Base-by-base conservation (phyloP, 1,140 invertebrate genomes). In the Brachionus paranguensis region DNA sequence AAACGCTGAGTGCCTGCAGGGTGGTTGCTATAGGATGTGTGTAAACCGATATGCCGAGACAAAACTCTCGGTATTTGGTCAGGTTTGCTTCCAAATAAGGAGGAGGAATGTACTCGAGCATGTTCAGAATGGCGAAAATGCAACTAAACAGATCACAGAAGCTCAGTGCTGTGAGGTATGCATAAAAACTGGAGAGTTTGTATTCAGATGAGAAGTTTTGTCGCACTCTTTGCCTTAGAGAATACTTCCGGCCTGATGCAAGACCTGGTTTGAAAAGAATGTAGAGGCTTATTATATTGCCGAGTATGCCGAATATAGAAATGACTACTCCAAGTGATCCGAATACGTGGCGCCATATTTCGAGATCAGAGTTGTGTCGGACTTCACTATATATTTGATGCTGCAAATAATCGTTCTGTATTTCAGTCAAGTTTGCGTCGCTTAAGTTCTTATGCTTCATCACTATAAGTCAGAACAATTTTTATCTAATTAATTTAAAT, bases 341-440 rank as follows among this genome's bases (percentile, higher is more conserved):
- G 20, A 81, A 64, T 20, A 81, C 1, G 27, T 81, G 78, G 14
- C 53, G 50, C 53, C 53, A 81, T 11, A 47, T 81, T 14, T 81
- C 78, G 2, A 81, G n/a, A 11, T 60, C 37, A 3, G 78, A 81
- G 50, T 33, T 76, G 47, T 76, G 78, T 37, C 78, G 50, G 11
- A 81, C 53, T 81, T 81, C 78, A 24, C 20, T 45, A 12, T 81
- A 81, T 60, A 81, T 81, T 81, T 81, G 78, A 81, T 81, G 78
- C 43, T 81, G 78, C 24, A 81, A 68, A 64, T 45, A 68, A 60
- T 81, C 78, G 20, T 81, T 68, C 20, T 68, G 37, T 41, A 81
- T 81, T 64, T 81, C 78, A 27, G 20, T 76, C 37, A 72, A 10
- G 17, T 72, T 43, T 10, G 7, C 17, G 1, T 43, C n/a, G n/a